A percentile compares a stretch with the other conserved stretches of the same genome.
These are phyloP conservation scores for Drosophila tsacasi DNA, from an alignment of 1,140 invertebrate genomes.

Conservation along the genomic window DNA sequence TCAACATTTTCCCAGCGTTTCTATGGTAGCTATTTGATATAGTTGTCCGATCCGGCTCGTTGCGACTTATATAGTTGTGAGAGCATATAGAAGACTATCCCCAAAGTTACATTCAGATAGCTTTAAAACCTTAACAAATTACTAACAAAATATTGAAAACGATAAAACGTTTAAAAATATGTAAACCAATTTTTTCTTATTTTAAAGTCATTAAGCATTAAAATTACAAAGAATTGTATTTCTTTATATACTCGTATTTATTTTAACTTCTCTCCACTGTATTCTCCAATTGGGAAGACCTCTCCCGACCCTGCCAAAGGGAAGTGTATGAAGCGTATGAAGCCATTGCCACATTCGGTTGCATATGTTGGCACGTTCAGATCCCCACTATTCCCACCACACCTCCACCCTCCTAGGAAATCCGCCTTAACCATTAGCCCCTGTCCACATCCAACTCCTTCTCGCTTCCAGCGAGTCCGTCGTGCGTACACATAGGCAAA, in stretches of 20 bases:
- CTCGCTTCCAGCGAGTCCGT: constrained; percentile 21
- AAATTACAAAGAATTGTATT: neutral
- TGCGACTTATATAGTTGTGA: too few relatives aligned
- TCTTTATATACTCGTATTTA: neutral
- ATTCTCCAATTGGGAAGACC: neutral
- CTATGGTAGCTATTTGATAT: too few relatives aligned
- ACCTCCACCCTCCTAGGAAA: neutral
- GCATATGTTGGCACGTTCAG: constrained; percentile 44
- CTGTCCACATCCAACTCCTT: neutral
- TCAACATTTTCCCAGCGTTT: too few relatives aligned
- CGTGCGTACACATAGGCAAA: constrained; percentile 47
- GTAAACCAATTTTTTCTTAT: too few relatives aligned
- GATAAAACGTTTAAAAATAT: too few relatives aligned
- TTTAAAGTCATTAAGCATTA: too few relatives aligned
- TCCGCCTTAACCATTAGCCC: neutral
- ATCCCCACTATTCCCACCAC: neutral
- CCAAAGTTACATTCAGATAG: too few relatives aligned
- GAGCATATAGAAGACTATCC: too few relatives aligned
- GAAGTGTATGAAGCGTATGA: constrained; percentile 11
- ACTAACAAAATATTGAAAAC: too few relatives aligned
- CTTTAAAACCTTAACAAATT: too few relatives aligned
- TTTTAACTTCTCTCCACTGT: neutral
- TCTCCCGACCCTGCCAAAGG: neutral
- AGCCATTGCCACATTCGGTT: constrained; percentile 48
- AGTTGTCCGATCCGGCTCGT: too few relatives aligned